Evolutionary conservation across 2,888 invertebrate species (phyloP), one percentile per base, ranked within the genome.

Genomic region (Calephelis perditalis): DNA sequence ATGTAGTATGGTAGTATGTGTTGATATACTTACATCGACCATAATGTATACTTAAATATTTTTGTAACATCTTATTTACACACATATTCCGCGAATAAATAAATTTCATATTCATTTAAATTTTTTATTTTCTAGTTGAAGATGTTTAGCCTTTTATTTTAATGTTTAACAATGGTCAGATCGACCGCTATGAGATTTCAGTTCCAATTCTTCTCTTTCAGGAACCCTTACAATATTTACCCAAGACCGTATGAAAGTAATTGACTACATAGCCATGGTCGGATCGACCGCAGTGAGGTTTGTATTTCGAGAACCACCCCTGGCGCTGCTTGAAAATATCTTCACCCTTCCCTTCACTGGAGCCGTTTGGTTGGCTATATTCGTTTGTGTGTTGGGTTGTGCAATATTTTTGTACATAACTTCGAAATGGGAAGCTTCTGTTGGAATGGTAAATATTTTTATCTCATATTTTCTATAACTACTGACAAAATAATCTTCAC

Each of bases 271-370:
- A 8, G 91, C 92, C 5, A 87, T 92, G 82, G 91, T 92, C 0
- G 90, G 91, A 0, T 81, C 86, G 9, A 92, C 92, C 0, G 82
- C 82, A 0, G 88, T 92, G 0, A 85, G 88, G 40, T 93, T 95
- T 70, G 86, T 95, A 35, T 94, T 94, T 79, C 88, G 93, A 0
- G 92, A 93, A 64, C 94, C 95, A 0, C 92, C 94, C 0, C 3
- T 83, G 0, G 92, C 94, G 0, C 91, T 92, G 60, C 88, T 94
- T 5, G 90, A 92, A 57, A 95, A 95, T 68, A 92, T 95, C 69
- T 95, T 94, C 77, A 82, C 91, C 0, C 75, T 94, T 3, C 94
- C 95, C 0, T 95, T 95, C 76, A 89, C 92, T 3, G 83, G 79
- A 0, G 80, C 84, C 0, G 94, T 95, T 0, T 95, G 95, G 95